Evolutionary conservation across 1,140 invertebrate genomes (phyloP), one percentile per base, ranked within the genome.

Genomic region (Acromyrmex charruanus): DNA sequence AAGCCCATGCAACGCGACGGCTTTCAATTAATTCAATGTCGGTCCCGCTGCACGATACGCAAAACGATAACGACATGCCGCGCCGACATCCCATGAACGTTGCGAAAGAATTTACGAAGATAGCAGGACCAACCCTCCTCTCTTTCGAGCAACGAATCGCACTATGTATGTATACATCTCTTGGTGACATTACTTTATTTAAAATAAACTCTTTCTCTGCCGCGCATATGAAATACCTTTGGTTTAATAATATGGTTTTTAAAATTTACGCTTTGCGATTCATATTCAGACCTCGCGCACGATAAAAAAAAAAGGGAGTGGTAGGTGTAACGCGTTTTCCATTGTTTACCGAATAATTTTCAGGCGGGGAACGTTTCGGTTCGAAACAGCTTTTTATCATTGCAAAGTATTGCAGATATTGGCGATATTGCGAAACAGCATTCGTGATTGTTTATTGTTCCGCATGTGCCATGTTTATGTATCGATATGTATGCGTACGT

Each of bases 11-110:
- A 1, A 25, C 68, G 14, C 55, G 63, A 86, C 84, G 77, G 88
- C 85, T 90, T 90, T 90, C 89, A 90, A 90, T 90, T 90, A 90
- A 90, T 90, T 89, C 77, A 89, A 90, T 53, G 87, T 90, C 89
- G 80, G 53, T 31, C 35, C 31, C 35, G 35, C 25, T 31, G 59
- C 39, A n/a, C 68, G 49, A 51, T 51, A 51, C 49, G 3, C 49
- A 2, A 16, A 51, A 51, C 49, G 49, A 51, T 51, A 51, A 51
- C 49, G 49, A 51, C 49, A 51, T 12, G 12, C 51, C 63, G 18
- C 31, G 31, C 31, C 80, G 69, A 84, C 69, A 25, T 72, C 12
- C 51, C 31, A 12, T 49, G 53, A 49, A 75, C 21, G 55, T 82
- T 74, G 58, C 68, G 55, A 61, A 74, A 84, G 80, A 63, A 84